phyloP scores from a whole-genome alignment of 2,113 vertebrate species.

The Merops nubicus region DNA sequence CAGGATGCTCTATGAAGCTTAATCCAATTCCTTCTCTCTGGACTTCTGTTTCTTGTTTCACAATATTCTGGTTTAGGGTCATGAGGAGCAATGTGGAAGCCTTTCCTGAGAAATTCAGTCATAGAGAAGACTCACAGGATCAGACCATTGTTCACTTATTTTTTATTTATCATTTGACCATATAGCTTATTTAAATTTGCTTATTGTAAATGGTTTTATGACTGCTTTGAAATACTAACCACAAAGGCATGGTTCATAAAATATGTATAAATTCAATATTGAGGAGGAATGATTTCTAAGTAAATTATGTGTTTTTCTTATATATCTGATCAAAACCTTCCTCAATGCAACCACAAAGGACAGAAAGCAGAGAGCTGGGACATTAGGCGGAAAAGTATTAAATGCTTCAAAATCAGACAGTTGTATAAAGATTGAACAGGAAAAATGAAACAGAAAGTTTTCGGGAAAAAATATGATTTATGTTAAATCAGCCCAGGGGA shows the following conservation, averaged over 20 bases:
- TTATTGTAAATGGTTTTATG: not conserved
- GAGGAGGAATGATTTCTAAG: not conserved
- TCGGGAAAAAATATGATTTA: constrained; percentile 11
- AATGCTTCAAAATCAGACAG: not conserved
- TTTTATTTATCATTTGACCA: not conserved
- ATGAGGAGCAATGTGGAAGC: not conserved
- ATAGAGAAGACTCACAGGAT: not conserved
- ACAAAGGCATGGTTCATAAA: not conserved
- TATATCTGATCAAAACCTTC: not conserved
- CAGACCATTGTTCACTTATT: not conserved
- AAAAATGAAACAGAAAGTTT: not conserved
- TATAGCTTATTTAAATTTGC: not conserved
- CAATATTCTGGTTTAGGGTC: not conserved
- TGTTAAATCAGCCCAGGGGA: constrained; percentile 42
- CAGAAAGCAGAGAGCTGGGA: not conserved
- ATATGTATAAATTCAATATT: not conserved
- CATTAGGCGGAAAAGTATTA: not conserved
- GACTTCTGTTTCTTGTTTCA: not conserved
- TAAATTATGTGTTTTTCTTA: not conserved
- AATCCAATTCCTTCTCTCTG: not conserved
- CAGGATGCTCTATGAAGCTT: not conserved
- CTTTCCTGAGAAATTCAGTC: not conserved
- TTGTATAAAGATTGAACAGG: not conserved
- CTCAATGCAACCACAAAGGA: not conserved
- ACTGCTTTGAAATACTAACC: not conserved